These are phyloP conservation scores for Melopsittacus undulatus DNA, from an alignment of 2,797 vertebrate species.

Conservation along the genomic window DNA sequence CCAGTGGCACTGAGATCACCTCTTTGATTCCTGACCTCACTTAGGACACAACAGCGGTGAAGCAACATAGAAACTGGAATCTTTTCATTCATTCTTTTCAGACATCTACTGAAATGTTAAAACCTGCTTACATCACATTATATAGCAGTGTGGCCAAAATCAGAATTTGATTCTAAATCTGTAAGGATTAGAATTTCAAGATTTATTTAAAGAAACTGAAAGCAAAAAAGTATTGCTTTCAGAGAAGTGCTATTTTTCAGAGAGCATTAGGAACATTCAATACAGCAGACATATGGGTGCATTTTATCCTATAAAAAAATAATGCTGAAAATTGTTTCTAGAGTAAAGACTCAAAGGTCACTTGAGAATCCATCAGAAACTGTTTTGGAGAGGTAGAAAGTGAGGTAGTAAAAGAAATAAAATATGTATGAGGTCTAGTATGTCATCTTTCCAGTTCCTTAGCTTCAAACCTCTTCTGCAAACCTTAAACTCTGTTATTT, in stretches of 20 bases:
- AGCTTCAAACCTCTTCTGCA: constrained; percentile 14
- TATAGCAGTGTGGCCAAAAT: neutral
- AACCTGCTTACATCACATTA: neutral
- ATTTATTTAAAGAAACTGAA: neutral
- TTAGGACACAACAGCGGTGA: neutral
- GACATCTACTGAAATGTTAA: neutral
- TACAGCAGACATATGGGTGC: constrained; percentile 5
- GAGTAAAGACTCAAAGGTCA: neutral
- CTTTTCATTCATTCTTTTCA: neutral
- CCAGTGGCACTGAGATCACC: neutral
- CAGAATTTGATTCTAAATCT: neutral
- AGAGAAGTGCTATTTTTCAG: neutral
- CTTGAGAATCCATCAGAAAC: constrained; percentile 31
- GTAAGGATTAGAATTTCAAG: neutral
- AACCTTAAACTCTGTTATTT: neutral
- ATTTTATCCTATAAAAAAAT: constrained; percentile 35
- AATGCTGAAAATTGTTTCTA: neutral
- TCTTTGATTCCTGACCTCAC: neutral
- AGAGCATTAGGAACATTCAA: neutral
- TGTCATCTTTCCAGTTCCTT: constrained; percentile 3
- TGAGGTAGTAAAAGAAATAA: constrained; percentile 45
- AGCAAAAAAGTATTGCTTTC: neutral
- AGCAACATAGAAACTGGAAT: neutral
- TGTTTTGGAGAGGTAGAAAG: neutral
- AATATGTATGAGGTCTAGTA: constrained; percentile 33